Conservation (phyloP, 2,797 vertebrate species). For the Eremophila alpestris region DNA sequence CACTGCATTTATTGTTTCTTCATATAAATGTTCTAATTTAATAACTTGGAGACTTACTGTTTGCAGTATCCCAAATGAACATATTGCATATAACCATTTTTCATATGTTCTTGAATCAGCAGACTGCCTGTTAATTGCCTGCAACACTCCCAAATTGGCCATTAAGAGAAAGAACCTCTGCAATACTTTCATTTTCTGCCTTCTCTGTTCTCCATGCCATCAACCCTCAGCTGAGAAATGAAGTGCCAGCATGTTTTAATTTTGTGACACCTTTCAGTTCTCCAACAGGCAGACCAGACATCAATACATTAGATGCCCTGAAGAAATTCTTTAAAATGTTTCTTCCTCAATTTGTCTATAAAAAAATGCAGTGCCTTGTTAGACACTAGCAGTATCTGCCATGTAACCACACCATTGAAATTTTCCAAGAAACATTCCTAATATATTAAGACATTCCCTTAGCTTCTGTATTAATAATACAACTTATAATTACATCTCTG, state of each 20-base stretch:
- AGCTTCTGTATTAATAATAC: constrained; percentile 34
- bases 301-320: background rate
- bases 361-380: constrained; percentile 45
- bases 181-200: constrained; percentile 1
- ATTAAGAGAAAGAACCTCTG: constrained; percentile 23
- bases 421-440: constrained; percentile 22
- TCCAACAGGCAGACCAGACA: background rate
- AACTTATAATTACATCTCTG: background rate
- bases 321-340: constrained; percentile 18
- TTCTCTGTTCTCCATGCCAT: background rate
- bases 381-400: constrained; percentile 26
- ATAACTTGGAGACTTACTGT: constrained; percentile 28
- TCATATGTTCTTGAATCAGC: constrained; percentile 53
- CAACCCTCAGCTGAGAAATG: background rate
- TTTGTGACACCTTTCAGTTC: constrained; percentile 18
- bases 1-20: constrained; percentile 44
- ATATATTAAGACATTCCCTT: constrained; percentile 52
- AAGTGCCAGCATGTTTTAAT: constrained; percentile 3
- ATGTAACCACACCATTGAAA: constrained; percentile 8
- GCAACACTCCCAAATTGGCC: constrained; percentile 29
- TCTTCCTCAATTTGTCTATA: background rate
- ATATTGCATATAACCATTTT: constrained; percentile 40
- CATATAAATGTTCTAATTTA: constrained; percentile 38
- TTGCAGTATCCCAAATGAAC: constrained; percentile 26
- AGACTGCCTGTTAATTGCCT: constrained; percentile 66